Base-by-base conservation (phyloP, 2,888 invertebrate species). In the Acrobasis repandana region DNA sequence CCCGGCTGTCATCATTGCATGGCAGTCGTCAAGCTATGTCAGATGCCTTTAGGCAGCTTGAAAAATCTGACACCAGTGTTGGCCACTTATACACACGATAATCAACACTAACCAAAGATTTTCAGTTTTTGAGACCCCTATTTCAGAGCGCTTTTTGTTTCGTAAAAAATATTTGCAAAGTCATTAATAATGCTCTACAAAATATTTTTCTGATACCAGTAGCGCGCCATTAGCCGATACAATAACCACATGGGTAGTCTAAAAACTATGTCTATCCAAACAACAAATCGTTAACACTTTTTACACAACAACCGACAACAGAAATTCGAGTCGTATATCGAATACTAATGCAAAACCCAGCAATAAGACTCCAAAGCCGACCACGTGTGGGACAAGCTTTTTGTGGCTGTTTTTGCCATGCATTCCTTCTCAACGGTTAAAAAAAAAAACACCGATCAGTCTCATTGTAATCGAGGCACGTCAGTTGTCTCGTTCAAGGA, bases 351-450 rank as follows among this genome's bases (percentile, higher is more conserved):
- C 60, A 43, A 60, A 60, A 60, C 46, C 51, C 28, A 51, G 43
- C 18, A 60, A 50, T 28, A 60, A 60, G 52, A 33, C 60, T 36
- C 38, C 50, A 16, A 52, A 49, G 16, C 46, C n/a, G 51, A 52
- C 52, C 60, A 60, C 60, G 60, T 60, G 60, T 60, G 60, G 52
- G 60, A 60, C 60, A 60, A 60, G 49, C 18, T 60, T 60, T 52
- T 52, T 60, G 46, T 52, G 9, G n/a, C 1, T 46, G 28, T 59
- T 60, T 52, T 52, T 46, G 14, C 20, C 43, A 33, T 16, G 47
- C 52, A 60, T 60, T 60, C 60, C 60, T 16, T 15, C 16, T 60
- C 60, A 60, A 60, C 60, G 52, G 46, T 54, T 16, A 46, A 60
- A 43, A 38, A 46, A 52, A 60, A 34, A 49, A 34, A 52, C 52